These are phyloP conservation scores for Parnassius mnemosyne DNA, from an alignment of 2,888 invertebrate genomes.

Conservation along the genomic window DNA sequence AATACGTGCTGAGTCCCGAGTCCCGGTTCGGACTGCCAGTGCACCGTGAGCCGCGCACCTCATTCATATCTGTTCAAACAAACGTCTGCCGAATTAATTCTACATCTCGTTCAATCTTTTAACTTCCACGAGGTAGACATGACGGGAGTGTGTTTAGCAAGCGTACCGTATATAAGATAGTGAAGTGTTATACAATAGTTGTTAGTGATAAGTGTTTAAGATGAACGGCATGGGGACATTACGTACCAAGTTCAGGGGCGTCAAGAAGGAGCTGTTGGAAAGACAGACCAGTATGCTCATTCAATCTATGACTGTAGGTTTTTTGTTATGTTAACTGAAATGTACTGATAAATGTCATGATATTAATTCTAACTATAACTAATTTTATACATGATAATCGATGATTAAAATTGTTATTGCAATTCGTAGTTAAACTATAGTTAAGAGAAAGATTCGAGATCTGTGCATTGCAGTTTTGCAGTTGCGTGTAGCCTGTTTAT, in stretches of 20 bases:
- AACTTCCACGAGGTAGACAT: constrained; percentile 4
- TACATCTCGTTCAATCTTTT: neutral
- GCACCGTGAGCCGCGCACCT: constrained; percentile 63
- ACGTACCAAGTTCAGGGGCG: constrained; percentile 86
- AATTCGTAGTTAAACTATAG: no score
- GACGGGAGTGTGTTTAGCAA: constrained; percentile 28
- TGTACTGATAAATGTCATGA: no score
- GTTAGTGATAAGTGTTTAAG: constrained; percentile 36
- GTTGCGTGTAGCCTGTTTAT: neutral
- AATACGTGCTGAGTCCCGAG: constrained; percentile 67
- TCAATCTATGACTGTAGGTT: constrained; percentile 91
- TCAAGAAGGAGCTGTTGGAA: constrained; percentile 88
- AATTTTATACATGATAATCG: no score
- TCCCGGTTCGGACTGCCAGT: constrained; percentile 64
- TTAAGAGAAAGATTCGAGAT: no score
- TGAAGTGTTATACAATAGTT: constrained; percentile 33
- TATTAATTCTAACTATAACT: no score
- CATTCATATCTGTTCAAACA: constrained; percentile 50
- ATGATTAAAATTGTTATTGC: no score
- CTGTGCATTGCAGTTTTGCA: no score
- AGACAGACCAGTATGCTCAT: constrained; percentile 86
- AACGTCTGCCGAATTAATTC: constrained; percentile 18
- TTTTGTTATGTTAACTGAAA: no score
- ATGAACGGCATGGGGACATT: constrained; percentile 80
- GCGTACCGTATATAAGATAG: constrained; percentile 36